These are phyloP conservation scores for Otis tarda DNA, from an alignment of 2,113 vertebrate species.

Conservation along the genomic window DNA sequence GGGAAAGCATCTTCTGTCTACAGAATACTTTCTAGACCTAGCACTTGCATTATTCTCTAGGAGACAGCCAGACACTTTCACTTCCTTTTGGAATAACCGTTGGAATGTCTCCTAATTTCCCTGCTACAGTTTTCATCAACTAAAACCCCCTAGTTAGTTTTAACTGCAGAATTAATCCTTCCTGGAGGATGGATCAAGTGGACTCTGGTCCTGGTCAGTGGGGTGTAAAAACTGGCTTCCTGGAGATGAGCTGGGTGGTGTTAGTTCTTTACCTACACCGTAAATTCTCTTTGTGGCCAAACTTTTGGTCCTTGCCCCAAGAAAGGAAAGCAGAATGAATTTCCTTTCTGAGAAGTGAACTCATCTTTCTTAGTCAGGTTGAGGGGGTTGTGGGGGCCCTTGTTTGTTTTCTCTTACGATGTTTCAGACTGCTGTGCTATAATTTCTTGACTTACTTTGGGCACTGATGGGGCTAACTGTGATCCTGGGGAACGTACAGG, in stretches of 20 bases:
- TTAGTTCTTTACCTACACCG: neutral
- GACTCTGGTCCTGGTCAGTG: neutral
- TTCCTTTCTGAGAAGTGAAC: neutral
- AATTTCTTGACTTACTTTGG: neutral
- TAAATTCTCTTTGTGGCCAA: neutral
- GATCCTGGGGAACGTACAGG: neutral
- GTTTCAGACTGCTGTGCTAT: neutral
- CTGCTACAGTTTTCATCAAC: neutral
- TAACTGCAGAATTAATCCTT: neutral
- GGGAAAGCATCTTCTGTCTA: neutral
- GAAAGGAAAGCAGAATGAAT: neutral
- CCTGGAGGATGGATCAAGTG: neutral
- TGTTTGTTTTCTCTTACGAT: neutral
- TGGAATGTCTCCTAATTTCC: neutral
- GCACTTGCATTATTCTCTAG: neutral
- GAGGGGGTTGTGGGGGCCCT: neutral
- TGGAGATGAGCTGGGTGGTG: neutral
- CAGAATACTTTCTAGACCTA: neutral
- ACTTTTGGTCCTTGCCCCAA: neutral
- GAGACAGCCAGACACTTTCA: neutral
- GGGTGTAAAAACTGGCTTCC: neutral
- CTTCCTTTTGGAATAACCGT: neutral
- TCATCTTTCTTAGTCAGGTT: neutral
- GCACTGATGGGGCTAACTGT: neutral
- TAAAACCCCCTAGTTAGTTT: neutral